Evolutionary conservation across 1,140 invertebrate genomes (phyloP).

Genomic region (Ylistrum balloti): DNA sequence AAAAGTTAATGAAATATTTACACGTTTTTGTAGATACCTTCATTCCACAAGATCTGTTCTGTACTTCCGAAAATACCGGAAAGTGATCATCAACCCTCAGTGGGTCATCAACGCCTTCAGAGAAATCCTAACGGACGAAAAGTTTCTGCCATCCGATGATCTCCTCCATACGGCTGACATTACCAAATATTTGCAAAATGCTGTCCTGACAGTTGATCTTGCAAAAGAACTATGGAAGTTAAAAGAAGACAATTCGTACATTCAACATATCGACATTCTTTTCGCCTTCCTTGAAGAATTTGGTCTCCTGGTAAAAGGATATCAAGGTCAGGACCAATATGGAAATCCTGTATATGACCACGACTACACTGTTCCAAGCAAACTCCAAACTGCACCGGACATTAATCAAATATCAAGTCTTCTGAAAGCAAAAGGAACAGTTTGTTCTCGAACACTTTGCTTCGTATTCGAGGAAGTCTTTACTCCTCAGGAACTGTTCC

Average conservation of each 20-base stretch:
- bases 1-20: too few relatives aligned
- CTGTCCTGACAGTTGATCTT: neutral
- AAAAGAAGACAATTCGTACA: neutral
- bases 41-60: neutral
- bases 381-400: neutral
- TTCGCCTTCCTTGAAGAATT: neutral
- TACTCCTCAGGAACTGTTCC: neutral
- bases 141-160: neutral
- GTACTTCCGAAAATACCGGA: neutral
- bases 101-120: slow-evolving; percentile 37
- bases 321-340: neutral
- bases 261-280: slow-evolving; percentile 4
- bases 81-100: neutral
- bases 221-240: neutral
- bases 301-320: neutral
- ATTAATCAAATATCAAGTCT: neutral
- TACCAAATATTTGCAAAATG: neutral
- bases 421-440: neutral
- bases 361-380: neutral
- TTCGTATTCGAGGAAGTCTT: neutral
- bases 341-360: neutral
- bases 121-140: slow-evolving; percentile 11
- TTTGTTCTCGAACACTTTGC: slow-evolving; percentile 1
- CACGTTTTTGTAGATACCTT: neutral
- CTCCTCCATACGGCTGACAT: neutral